These are phyloP conservation scores for Enchytraeus crypticus DNA, from an alignment of 2,888 invertebrate genomes.

Conservation along the genomic window DNA sequence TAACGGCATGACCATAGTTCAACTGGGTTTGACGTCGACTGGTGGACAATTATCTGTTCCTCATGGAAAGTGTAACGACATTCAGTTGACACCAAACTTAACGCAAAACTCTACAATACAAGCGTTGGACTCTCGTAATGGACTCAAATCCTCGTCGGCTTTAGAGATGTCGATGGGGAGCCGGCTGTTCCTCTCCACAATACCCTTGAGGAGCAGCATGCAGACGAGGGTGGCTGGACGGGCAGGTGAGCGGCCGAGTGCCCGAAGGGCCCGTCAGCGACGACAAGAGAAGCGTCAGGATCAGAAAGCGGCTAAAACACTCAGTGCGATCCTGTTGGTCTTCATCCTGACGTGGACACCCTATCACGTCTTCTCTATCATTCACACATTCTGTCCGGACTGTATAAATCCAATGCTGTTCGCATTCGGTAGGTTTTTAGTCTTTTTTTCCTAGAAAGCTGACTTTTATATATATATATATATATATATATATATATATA, in stretches of 20 bases:
- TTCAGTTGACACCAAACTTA: too few relatives aligned
- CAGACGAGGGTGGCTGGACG: slow-evolving; percentile 37
- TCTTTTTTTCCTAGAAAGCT: too few relatives aligned
- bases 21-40: too few relatives aligned
- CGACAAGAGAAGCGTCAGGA: slow-evolving; percentile 90
- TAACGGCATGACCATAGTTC: too few relatives aligned
- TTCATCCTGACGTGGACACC: slow-evolving; percentile 99
- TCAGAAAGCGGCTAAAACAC: slow-evolving; percentile 93
- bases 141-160: neutral
- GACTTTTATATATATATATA: too few relatives aligned
- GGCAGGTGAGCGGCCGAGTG: slow-evolving; percentile 34
- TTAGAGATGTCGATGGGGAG: slow-evolving; percentile 3
- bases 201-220: slow-evolving; percentile 28
- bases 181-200: slow-evolving; percentile 1
- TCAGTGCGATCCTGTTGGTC: slow-evolving; percentile 82
- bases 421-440: slow-evolving; percentile 44
- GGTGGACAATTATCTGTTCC: too few relatives aligned
- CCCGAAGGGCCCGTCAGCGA: slow-evolving; percentile 58
- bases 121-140: too few relatives aligned
- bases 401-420: slow-evolving; percentile 41
- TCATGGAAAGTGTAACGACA: too few relatives aligned
- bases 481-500: too few relatives aligned
- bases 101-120: too few relatives aligned
- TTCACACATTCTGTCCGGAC: slow-evolving; percentile 37
- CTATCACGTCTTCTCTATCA: slow-evolving; percentile 45